These are phyloP conservation scores for Parasteatoda lunata DNA, from an alignment of 2,888 invertebrate species.

Conservation along the genomic window DNA sequence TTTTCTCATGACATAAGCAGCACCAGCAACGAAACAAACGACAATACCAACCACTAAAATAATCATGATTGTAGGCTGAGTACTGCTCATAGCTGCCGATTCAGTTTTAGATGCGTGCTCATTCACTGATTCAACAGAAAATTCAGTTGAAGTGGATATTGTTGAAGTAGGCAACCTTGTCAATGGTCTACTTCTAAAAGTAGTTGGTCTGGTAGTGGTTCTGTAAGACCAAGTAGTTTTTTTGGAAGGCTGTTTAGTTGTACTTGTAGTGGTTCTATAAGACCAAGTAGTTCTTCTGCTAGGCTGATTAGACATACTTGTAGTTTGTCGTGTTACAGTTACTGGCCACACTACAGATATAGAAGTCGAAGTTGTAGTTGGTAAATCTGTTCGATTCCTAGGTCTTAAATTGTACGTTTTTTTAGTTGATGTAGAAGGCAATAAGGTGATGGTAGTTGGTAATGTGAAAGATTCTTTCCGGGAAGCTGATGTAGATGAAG, in stretches of 20 bases:
- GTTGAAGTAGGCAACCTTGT: background rate
- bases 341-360: background rate
- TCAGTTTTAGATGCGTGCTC: slow-evolving; percentile 21
- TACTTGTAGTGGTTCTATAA: too few relatives aligned
- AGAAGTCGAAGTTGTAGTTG: background rate
- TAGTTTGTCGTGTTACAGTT: background rate
- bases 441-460: background rate
- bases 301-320: too few relatives aligned
- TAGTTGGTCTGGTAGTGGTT: background rate
- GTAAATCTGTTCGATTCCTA: background rate
- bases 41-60: slow-evolving; percentile 19
- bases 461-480: background rate
- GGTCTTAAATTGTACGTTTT: slow-evolving; percentile 40
- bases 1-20: slow-evolving; percentile 3
- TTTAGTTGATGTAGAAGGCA: slow-evolving; percentile 11
- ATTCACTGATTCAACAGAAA: background rate
- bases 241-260: too few relatives aligned
- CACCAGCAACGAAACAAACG: background rate
- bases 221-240: background rate
- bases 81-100: background rate
- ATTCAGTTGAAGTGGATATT: background rate
- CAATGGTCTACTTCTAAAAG: background rate
- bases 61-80: background rate
- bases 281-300: too few relatives aligned
- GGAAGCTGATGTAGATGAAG: background rate